Conservation (phyloP, 1,140 invertebrate species). For the Charaxes varanes region DNA sequence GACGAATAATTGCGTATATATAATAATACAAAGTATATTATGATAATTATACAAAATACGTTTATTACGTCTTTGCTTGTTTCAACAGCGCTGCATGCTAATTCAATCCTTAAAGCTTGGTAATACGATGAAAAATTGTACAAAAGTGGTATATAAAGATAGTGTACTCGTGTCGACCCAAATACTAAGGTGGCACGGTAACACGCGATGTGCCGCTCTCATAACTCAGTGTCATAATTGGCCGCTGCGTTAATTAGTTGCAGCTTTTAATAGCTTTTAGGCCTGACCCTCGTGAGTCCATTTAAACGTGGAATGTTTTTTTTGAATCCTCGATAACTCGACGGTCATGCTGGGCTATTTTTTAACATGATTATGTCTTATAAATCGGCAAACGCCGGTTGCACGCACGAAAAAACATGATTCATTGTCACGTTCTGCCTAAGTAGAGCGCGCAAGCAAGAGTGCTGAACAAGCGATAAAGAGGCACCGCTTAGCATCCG, state of each 20-base stretch:
- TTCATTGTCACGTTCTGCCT: no score
- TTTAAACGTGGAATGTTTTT: no score
- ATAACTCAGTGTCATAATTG: conserved; percentile 56
- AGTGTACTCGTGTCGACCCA: conserved; percentile 19
- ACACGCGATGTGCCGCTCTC: conserved; percentile 44
- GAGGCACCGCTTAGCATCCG: no score
- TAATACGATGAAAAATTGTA: background rate
- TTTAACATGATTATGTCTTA: no score
- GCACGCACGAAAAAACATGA: no score
- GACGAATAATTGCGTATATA: no score
- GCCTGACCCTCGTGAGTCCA: conserved; percentile 12
- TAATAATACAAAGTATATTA: no score
- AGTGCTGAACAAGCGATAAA: no score
- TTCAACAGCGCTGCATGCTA: background rate
- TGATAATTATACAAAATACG: conserved; percentile 11
- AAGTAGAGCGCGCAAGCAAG: no score
- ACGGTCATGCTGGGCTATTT: no score
- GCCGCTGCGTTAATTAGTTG: conserved; percentile 39
- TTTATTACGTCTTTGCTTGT: conserved; percentile 15
- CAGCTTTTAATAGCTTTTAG: conserved; percentile 19
- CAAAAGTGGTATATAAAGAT: background rate
- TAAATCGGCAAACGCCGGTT: no score
- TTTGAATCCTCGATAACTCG: no score
- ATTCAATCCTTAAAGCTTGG: background rate
- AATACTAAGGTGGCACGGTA: conserved; percentile 25